Conservation (phyloP, 2,113 vertebrate genomes). For the Boulengeromyrus knoepffleri region DNA sequence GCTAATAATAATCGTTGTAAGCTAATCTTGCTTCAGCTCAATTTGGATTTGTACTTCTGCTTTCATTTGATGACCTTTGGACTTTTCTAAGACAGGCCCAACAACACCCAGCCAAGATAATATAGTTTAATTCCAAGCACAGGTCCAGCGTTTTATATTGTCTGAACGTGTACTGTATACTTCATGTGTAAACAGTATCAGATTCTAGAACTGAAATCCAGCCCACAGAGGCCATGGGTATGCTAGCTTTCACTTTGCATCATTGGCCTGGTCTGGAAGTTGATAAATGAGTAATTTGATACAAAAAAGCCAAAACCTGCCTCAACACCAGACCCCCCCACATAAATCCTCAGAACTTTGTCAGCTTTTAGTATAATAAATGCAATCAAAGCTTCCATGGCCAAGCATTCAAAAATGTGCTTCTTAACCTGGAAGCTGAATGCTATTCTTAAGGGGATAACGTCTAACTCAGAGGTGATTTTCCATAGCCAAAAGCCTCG, state of each 20-base stretch:
- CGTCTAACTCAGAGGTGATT: conserved; percentile 79
- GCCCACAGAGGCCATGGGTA: background rate
- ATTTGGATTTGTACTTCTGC: background rate
- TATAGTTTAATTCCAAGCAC: background rate
- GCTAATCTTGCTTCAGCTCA: background rate
- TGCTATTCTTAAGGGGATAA: conserved; percentile 72
- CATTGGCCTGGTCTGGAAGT: background rate
- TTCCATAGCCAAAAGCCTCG: conserved; percentile 60
- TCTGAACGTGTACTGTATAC: background rate
- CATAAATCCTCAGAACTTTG: background rate
- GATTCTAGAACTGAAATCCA: background rate
- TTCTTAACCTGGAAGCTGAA: conserved; percentile 71
- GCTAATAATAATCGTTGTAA: background rate
- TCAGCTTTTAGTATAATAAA: background rate
- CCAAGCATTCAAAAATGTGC: conserved; percentile 52
- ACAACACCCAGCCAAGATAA: background rate
- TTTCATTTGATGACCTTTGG: background rate
- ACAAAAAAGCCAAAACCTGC: background rate
- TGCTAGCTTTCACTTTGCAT: background rate
- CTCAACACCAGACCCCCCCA: background rate
- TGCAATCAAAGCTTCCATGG: background rate
- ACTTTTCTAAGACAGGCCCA: background rate
- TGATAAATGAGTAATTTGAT: background rate
- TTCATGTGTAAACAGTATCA: background rate
- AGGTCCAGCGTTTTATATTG: background rate